These are phyloP conservation scores for Seriola aureovittata DNA, from an alignment of 2,113 vertebrate genomes.

Conservation along the genomic window DNA sequence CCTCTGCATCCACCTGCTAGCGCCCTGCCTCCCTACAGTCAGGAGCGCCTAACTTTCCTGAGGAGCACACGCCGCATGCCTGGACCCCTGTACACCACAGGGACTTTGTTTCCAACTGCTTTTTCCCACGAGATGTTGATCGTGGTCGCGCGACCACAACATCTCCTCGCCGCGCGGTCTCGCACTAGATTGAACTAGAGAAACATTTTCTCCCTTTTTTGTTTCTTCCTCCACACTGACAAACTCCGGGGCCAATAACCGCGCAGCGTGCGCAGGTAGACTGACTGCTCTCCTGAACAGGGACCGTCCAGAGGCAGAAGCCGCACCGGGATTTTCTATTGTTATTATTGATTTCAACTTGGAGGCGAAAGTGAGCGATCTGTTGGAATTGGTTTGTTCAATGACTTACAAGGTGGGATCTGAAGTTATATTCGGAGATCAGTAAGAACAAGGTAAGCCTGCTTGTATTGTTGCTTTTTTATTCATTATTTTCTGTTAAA, in stretches of 20 bases:
- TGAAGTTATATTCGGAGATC: slow-evolving; percentile 66
- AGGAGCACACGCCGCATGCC: slow-evolving; percentile 52
- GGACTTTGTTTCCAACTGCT: slow-evolving; percentile 67
- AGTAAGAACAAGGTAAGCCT: slow-evolving; percentile 69
- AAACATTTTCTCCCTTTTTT: slow-evolving; percentile 32
- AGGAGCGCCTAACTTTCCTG: slow-evolving; percentile 74
- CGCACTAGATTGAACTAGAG: slow-evolving; percentile 44
- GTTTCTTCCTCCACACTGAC: slow-evolving; percentile 43
- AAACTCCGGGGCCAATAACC: slow-evolving; percentile 46
- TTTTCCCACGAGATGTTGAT: slow-evolving; percentile 58
- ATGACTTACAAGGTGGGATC: slow-evolving; percentile 65
- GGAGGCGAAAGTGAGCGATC: slow-evolving; percentile 57
- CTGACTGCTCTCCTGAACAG: slow-evolving; percentile 33
- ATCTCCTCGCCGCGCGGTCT: slow-evolving; percentile 31
- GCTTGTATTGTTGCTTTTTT: neutral
- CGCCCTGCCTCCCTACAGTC: slow-evolving; percentile 71
- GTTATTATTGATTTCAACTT: slow-evolving; percentile 57
- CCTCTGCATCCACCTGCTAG: slow-evolving; percentile 86
- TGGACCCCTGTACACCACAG: slow-evolving; percentile 49
- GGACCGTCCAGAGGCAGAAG: slow-evolving; percentile 50
- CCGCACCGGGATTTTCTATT: slow-evolving; percentile 63
- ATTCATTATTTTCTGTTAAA: neutral
- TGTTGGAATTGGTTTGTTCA: slow-evolving; percentile 72
- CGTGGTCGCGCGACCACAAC: slow-evolving; percentile 24
- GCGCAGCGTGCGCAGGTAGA: slow-evolving; percentile 72